These are phyloP conservation scores for Acanthurus leucopareius DNA, from an alignment of 2,797 vertebrate genomes.

Conservation along the genomic window DNA sequence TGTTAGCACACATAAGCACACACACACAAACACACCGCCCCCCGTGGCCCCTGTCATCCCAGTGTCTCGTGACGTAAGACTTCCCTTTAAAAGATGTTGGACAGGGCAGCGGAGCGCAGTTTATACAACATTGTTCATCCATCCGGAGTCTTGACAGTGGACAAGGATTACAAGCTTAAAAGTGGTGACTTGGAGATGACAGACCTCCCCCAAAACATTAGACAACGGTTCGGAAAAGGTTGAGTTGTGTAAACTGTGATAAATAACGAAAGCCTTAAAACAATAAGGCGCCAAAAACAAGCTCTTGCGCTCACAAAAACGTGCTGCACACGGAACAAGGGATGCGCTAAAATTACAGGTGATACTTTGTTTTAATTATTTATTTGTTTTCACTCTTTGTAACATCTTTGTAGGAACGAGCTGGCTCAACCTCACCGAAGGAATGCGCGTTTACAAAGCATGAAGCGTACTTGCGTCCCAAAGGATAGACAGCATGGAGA, in stretches of 20 bases:
- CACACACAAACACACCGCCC: background rate
- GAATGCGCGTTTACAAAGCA: slow-evolving; percentile 24
- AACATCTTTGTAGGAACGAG: background rate
- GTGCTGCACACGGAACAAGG: background rate
- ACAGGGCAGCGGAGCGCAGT: slow-evolving; percentile 24
- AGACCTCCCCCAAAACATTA: background rate
- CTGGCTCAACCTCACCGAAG: background rate
- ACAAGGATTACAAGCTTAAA: slow-evolving; percentile 24
- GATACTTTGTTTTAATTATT: background rate
- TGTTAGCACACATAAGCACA: too few species aligned
- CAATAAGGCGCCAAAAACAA: background rate
- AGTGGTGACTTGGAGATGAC: background rate
- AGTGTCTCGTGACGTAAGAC: slow-evolving; percentile 63
- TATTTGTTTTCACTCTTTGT: background rate
- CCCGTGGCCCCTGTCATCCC: background rate
- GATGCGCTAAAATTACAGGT: slow-evolving; percentile 56
- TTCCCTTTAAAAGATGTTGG: slow-evolving; percentile 59
- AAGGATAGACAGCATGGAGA: slow-evolving; percentile 19
- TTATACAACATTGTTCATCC: slow-evolving; percentile 1
- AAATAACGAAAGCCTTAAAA: background rate
- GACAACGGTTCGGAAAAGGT: background rate
- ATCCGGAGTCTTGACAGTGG: background rate
- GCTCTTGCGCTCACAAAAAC: background rate
- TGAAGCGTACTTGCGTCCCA: slow-evolving; percentile 9
- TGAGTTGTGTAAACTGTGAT: background rate